These are phyloP conservation scores for Drosophila mayaguana DNA, from an alignment of 2,888 invertebrate genomes.

Conservation along the genomic window DNA sequence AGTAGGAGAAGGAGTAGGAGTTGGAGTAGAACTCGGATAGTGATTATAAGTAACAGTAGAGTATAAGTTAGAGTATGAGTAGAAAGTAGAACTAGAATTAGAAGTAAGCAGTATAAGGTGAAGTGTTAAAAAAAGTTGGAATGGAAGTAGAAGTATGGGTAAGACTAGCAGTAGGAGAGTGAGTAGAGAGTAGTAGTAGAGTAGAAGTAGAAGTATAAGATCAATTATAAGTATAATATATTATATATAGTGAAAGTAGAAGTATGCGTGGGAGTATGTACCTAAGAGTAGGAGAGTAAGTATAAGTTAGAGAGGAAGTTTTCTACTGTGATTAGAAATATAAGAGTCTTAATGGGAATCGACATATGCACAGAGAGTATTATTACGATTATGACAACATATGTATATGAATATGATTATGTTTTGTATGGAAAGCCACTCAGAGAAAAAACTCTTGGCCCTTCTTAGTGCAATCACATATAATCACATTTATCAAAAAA, in stretches of 20 bases:
- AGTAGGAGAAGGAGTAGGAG: background rate
- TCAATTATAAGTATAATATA: too few relatives aligned
- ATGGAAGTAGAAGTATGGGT: too few relatives aligned
- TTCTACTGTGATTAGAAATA: too few relatives aligned
- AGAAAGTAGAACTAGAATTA: background rate
- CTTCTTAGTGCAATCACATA: too few relatives aligned
- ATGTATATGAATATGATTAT: background rate
- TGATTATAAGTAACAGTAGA: background rate
- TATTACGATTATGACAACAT: background rate
- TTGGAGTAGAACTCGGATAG: background rate
- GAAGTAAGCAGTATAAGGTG: too few relatives aligned
- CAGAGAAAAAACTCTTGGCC: background rate
- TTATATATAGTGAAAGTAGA: too few relatives aligned
- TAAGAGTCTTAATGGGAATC: background rate
- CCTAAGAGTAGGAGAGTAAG: background rate
- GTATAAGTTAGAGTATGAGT: too few relatives aligned
- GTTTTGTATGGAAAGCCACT: background rate
- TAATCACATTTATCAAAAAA: too few relatives aligned
- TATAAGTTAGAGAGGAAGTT: background rate
- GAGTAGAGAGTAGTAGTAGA: background rate
- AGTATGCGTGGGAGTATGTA: background rate
- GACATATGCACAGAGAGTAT: too few relatives aligned
- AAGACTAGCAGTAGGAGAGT: too few relatives aligned
- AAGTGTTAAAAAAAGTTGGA: too few relatives aligned
- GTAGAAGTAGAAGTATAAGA: background rate